Conservation (phyloP, 2,888 invertebrate genomes). For the Caenorhabditis panamensis region DNA sequence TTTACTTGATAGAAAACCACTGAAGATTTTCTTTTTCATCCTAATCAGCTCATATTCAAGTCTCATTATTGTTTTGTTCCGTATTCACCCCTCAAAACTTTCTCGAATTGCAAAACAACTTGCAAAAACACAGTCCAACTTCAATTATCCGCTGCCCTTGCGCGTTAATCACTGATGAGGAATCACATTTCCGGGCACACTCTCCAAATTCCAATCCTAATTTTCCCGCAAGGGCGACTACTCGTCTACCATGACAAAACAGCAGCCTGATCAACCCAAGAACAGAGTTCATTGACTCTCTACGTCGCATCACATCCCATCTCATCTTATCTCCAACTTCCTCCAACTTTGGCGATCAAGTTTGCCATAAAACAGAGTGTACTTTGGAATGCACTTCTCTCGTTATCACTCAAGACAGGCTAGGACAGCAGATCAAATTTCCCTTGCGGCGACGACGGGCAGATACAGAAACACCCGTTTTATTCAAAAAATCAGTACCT, state of each 20-base stretch:
- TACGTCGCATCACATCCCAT: conserved; percentile 17
- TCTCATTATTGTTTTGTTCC: too few relatives aligned
- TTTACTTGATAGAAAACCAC: neutral
- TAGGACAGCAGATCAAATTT: conserved; percentile 31
- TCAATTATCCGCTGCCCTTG: conserved; percentile 10
- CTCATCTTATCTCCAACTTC: conserved; percentile 17
- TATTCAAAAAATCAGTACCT: conserved; percentile 54
- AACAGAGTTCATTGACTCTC: conserved; percentile 43
- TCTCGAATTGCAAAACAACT: neutral
- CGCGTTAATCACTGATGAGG: conserved; percentile 23
- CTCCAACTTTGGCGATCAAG: conserved; percentile 28
- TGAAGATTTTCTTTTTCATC: too few relatives aligned
- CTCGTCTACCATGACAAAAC: conserved; percentile 20
- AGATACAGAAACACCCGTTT: neutral
- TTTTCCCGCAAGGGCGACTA: conserved; percentile 25
- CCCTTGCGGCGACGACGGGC: neutral
- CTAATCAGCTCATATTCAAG: too few relatives aligned
- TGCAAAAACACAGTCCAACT: neutral
- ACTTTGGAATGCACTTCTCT: conserved; percentile 45
- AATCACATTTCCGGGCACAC: conserved; percentile 27
- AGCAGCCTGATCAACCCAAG: conserved; percentile 10
- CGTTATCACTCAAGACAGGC: conserved; percentile 35
- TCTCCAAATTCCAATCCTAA: conserved; percentile 8
- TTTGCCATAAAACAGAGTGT: conserved; percentile 27
- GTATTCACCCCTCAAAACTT: too few relatives aligned